phyloP scores from a whole-genome alignment of 2,113 vertebrate species.

The Peromyscus leucopus region DNA sequence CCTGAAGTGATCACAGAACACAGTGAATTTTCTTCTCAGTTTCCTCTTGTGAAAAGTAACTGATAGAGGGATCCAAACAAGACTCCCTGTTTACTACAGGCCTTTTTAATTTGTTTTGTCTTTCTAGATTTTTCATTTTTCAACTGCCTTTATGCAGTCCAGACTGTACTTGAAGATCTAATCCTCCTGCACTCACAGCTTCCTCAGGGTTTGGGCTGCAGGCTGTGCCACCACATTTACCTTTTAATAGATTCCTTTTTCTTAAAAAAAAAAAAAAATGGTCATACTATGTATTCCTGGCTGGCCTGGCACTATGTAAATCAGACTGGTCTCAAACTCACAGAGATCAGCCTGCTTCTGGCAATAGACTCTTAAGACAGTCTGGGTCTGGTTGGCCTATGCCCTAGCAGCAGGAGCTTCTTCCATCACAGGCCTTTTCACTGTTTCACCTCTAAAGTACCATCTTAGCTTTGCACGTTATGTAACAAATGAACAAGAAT shows the following conservation, averaged over 20 bases:
- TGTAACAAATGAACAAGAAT: neutral
- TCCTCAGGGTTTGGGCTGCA: neutral
- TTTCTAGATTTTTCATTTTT: neutral
- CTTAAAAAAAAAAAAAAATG: too few species aligned
- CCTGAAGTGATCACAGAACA: neutral
- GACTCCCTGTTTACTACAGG: rapidly evolving
- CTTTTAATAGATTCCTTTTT: neutral
- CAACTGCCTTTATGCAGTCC: neutral
- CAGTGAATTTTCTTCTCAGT: neutral
- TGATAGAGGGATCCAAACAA: neutral
- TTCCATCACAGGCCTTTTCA: neutral
- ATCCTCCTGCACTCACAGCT: neutral
- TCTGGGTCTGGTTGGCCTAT: too few species aligned
- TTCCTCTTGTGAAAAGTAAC: neutral
- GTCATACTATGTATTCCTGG: neutral
- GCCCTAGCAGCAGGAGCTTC: neutral
- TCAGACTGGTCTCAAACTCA: neutral
- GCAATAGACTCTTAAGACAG: neutral
- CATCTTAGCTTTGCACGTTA: neutral
- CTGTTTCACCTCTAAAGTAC: neutral
- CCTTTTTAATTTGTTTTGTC: neutral
- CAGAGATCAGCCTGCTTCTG: neutral
- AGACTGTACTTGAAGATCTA: neutral
- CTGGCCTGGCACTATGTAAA: neutral
- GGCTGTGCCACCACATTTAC: neutral